Base-by-base conservation (phyloP, 2,797 vertebrate species). In the Myioborus miniatus region DNA sequence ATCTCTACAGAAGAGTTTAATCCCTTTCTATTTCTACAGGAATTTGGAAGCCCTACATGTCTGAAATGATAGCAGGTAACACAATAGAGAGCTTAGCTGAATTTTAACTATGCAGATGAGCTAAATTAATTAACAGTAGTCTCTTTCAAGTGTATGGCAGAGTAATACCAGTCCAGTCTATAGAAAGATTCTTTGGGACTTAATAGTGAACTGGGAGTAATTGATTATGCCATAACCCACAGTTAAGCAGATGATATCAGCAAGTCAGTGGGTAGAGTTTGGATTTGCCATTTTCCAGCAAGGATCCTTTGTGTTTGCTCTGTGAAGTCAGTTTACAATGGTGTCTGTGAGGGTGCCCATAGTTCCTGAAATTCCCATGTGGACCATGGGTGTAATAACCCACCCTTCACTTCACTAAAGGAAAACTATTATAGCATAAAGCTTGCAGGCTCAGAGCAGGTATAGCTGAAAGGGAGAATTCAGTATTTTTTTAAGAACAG, bases 91-190 rank as follows among this genome's bases (percentile, higher is more conserved):
- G 60, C 49, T 84, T 93, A 96, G 90, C 63, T 63, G 84, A 91
- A 67, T 93, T 95, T 89, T 96, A 83, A 44, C 50, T 93, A 94
- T 67, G 94, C 91, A 90, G 83, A 83, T 15, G 30, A 96, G 78
- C 95, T 97, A 96, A 97, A 97, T 97, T 95, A 97, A 97, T 94
- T 95, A 94, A 89, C 80, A 86, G 55, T 87, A 97, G 95, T 92
- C 93, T 95, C 93, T 95, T 96, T 95, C 90, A 93, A 95, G 94
- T 63, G 58, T 74, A 72, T 83, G 92, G 86, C 71, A 92, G 46
- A 58, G 32, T 67, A 90, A 89, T 85, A 87, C 59, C 70, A 76
- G 39, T 32, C 68, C 79, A 60, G 24, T 62, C 78, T 68, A 65
- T 39, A 87, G 91, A 79, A 93, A 81, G 84, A 74, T 77, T 96